Evolutionary conservation across 2,113 vertebrate species (phyloP).

Genomic region (Rousettus leschenaultii): DNA sequence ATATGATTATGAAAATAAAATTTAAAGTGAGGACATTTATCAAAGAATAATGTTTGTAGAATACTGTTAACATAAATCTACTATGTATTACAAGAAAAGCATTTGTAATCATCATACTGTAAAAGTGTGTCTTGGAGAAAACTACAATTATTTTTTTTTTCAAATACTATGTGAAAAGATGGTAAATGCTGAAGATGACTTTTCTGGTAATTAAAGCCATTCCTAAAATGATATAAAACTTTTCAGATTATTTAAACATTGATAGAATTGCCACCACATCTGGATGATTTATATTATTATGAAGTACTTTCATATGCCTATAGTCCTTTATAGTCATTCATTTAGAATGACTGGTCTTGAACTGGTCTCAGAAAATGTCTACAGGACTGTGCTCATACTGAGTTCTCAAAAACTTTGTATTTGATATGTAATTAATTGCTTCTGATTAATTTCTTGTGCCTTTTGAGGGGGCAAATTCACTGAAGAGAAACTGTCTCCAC

Average conservation of each 20-base stretch:
- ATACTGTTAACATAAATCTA: background rate
- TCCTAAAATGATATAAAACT: background rate
- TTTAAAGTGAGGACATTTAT: background rate
- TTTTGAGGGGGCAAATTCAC: background rate
- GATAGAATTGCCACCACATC: background rate
- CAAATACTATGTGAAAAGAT: background rate
- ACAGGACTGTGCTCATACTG: background rate
- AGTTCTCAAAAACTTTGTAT: background rate
- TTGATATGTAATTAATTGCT: background rate
- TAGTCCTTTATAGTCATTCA: background rate
- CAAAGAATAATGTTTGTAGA: background rate
- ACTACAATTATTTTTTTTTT: background rate
- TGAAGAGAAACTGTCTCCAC: conserved; percentile 54
- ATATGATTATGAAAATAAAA: background rate
- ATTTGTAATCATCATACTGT: background rate
- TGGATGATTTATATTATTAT: background rate
- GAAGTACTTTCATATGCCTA: background rate
- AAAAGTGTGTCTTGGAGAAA: background rate
- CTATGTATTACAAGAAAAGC: background rate
- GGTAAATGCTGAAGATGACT: background rate
- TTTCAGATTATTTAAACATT: background rate
- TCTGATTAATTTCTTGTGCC: background rate
- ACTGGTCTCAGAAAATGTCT: background rate
- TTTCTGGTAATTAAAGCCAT: background rate
- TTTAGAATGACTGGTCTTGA: background rate